Evolutionary conservation across 2,797 vertebrate species (phyloP).

Genomic region (Argya squamiceps): DNA sequence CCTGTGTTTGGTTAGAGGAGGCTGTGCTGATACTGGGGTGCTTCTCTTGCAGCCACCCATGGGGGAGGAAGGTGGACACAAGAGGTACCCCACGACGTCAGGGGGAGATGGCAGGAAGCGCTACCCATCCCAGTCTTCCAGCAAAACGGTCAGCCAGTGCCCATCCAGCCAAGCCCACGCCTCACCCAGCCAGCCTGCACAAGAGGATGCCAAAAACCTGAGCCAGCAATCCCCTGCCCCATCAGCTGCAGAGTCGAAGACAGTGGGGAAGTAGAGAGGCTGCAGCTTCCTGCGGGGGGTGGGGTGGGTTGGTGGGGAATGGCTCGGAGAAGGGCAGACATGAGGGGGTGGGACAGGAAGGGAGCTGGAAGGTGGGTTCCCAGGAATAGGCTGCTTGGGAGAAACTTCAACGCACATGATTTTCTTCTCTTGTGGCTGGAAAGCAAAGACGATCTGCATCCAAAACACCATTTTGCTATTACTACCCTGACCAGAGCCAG

Average conservation of each 20-base stretch:
- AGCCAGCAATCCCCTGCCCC: conserved; percentile 72
- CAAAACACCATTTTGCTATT: conserved; percentile 58
- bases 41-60: conserved; percentile 89
- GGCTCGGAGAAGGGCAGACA: background rate
- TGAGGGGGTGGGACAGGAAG: conserved; percentile 34
- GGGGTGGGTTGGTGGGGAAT: conserved; percentile 40
- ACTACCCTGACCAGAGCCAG: conserved; percentile 61
- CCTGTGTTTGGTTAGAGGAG: background rate
- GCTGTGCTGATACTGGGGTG: background rate
- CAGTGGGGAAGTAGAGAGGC: conserved; percentile 80
- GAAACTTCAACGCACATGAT: conserved; percentile 58
- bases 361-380: conserved; percentile 49
- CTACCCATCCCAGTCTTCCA: conserved; percentile 88
- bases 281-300: conserved; percentile 26
- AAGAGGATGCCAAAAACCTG: conserved; percentile 87
- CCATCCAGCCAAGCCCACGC: conserved; percentile 66
- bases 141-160: conserved; percentile 78
- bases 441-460: conserved; percentile 51
- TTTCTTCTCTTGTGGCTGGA: conserved; percentile 65
- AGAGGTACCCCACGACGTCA: conserved; percentile 83
- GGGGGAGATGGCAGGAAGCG: conserved; percentile 88
- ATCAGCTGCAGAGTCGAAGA: conserved; percentile 77
- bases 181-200: conserved; percentile 71
- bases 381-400: conserved; percentile 59
- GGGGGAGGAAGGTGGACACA: conserved; percentile 90